Conservation (phyloP, 2,888 invertebrate genomes). For the Trichogramma dendrolimi region DNA sequence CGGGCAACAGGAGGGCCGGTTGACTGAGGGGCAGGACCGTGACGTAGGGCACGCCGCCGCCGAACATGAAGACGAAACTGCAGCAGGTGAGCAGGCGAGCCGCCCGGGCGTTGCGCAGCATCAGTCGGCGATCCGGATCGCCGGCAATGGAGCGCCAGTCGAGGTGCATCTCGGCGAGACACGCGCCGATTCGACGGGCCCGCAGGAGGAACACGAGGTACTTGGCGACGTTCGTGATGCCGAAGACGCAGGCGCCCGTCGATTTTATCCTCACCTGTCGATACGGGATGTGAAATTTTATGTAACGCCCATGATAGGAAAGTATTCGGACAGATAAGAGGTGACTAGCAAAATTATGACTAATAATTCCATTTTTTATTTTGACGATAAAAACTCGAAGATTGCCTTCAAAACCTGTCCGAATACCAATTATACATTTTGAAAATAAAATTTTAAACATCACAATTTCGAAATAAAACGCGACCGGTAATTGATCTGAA, state of each 20-base stretch:
- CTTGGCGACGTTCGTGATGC: conserved; percentile 35
- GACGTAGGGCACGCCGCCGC: conserved; percentile 29
- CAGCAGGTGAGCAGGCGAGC: conserved; percentile 31
- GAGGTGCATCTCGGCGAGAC: conserved; percentile 30
- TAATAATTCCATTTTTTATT: too few relatives aligned
- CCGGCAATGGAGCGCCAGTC: conserved; percentile 32
- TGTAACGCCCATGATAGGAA: too few relatives aligned
- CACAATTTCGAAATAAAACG: too few relatives aligned
- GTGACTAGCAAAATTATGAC: too few relatives aligned
- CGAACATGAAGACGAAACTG: conserved; percentile 31
- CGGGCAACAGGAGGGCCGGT: conserved; percentile 25
- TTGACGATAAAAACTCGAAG: too few relatives aligned
- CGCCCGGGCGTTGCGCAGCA: conserved; percentile 31
- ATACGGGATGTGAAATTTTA: too few relatives aligned
- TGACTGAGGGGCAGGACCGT: conserved; percentile 30
- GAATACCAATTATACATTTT: too few relatives aligned
- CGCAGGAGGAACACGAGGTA: conserved; percentile 30
- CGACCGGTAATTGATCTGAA: too few relatives aligned
- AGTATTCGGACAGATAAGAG: too few relatives aligned
- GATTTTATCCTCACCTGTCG: conserved; percentile 27
- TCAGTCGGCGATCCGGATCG: conserved; percentile 28
- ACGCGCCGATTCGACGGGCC: conserved; percentile 25
- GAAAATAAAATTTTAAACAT: too few relatives aligned
- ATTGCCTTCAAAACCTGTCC: too few relatives aligned
- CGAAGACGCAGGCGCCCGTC: conserved; percentile 38